Conservation (phyloP, 2,888 invertebrate species). For the Caenorhabditis sp. region DNA sequence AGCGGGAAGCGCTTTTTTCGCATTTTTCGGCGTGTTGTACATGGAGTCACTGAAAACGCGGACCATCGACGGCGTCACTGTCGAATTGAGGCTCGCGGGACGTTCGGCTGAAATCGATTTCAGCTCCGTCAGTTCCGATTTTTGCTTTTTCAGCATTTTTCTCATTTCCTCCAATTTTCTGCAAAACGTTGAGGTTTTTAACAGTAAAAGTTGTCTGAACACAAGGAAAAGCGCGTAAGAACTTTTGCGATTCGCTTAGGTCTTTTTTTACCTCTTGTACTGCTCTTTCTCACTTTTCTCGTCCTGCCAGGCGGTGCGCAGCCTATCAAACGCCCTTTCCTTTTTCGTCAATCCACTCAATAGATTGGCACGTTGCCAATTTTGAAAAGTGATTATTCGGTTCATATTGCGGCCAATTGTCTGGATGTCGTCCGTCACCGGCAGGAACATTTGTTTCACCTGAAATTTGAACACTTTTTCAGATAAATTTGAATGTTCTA, state of each 20-base stretch:
- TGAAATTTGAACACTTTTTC: neutral
- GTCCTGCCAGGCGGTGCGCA: slow-evolving; percentile 1
- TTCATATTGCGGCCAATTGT: neutral
- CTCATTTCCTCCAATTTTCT: slow-evolving; percentile 29
- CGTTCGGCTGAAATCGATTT: neutral
- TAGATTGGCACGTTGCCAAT: slow-evolving; percentile 11
- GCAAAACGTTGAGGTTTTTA: neutral
- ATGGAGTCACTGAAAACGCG: slow-evolving; percentile 37
- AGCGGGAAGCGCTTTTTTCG: slow-evolving; percentile 8
- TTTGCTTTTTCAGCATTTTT: slow-evolving; percentile 5
- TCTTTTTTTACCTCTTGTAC: slow-evolving; percentile 31
- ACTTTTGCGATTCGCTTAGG: no score
- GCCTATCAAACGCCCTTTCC: slow-evolving; percentile 11
- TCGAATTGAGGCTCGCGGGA: neutral
- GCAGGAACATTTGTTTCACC: slow-evolving; percentile 33
- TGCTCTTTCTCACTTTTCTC: slow-evolving; percentile 24
- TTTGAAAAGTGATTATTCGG: slow-evolving; percentile 29
- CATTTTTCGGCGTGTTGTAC: slow-evolving; percentile 17
- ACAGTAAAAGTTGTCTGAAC: neutral
- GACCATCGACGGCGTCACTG: slow-evolving; percentile 1
- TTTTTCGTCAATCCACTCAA: slow-evolving; percentile 14
- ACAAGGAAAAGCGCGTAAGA: no score
- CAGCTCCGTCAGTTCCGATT: slow-evolving; percentile 11
- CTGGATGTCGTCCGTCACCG: slow-evolving; percentile 8
- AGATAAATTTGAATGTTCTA: neutral